These are phyloP conservation scores for Crotalus tigris DNA, from an alignment of 2,113 vertebrate species.

Conservation along the genomic window DNA sequence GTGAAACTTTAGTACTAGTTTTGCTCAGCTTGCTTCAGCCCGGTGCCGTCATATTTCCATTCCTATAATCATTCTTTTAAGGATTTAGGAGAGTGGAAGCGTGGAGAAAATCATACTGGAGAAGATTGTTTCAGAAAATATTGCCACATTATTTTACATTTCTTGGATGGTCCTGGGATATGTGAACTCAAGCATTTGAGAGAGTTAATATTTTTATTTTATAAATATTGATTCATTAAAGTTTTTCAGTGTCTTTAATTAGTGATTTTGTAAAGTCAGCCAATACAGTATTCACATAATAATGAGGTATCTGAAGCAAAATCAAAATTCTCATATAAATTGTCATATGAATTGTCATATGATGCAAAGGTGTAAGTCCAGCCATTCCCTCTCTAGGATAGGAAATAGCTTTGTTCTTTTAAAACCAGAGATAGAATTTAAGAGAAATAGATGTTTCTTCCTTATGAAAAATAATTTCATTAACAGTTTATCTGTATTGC, in stretches of 20 bases:
- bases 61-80: not conserved
- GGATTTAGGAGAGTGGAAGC: not conserved
- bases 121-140: not conserved
- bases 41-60: not conserved
- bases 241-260: not conserved
- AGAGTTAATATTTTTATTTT: not conserved
- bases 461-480: not conserved
- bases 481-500: not conserved
- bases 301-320: not conserved
- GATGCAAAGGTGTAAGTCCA: not conserved
- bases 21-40: not conserved
- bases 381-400: not conserved
- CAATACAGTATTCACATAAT: not conserved
- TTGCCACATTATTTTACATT: not conserved
- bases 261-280: not conserved
- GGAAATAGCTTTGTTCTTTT: not conserved
- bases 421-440: not conserved
- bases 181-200: not conserved
- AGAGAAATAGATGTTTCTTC: not conserved
- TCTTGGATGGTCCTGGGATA: not conserved
- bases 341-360: not conserved
- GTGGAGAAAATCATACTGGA: not conserved
- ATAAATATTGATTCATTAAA: not conserved
- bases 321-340: not conserved
- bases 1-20: not conserved